Evolutionary conservation across 2,888 invertebrate genomes (phyloP).

Genomic region (Oxytorus armatus): DNA sequence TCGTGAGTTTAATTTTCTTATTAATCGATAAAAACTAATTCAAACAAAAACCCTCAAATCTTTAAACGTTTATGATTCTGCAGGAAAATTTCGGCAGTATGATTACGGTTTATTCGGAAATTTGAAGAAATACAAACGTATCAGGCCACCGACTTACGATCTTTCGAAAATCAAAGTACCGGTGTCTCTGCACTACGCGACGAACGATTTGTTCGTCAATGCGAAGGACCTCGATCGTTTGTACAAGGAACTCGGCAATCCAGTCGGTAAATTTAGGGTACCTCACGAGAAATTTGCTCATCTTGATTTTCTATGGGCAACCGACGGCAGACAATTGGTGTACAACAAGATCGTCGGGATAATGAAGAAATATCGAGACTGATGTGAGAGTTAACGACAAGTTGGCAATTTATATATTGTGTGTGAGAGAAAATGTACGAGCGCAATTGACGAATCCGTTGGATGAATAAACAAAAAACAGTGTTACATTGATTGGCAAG

Average conservation of each 20-base stretch:
- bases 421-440: too few relatives aligned
- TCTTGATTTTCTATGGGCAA: slow-evolving; percentile 71
- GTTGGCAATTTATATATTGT: too few relatives aligned
- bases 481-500: too few relatives aligned
- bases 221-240: slow-evolving; percentile 85
- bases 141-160: slow-evolving; percentile 87
- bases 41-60: too few relatives aligned
- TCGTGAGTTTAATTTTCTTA: slow-evolving; percentile 59
- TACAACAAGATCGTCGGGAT: slow-evolving; percentile 63
- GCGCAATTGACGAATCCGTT: too few relatives aligned
- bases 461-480: too few relatives aligned
- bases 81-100: slow-evolving; percentile 84
- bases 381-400: too few relatives aligned
- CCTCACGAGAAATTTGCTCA: slow-evolving; percentile 69
- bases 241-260: slow-evolving; percentile 85
- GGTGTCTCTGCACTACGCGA: slow-evolving; percentile 88
- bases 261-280: slow-evolving; percentile 82
- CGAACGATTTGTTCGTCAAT: slow-evolving; percentile 88
- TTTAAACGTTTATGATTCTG: not conserved
- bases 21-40: not conserved
- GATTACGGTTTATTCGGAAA: slow-evolving; percentile 86
- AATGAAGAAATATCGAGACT: slow-evolving; percentile 51
- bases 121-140: slow-evolving; percentile 85
- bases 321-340: slow-evolving; percentile 61
- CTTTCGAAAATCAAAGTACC: slow-evolving; percentile 86